phyloP scores from a whole-genome alignment of 2,113 vertebrate species.

The Pelusios castaneus region DNA sequence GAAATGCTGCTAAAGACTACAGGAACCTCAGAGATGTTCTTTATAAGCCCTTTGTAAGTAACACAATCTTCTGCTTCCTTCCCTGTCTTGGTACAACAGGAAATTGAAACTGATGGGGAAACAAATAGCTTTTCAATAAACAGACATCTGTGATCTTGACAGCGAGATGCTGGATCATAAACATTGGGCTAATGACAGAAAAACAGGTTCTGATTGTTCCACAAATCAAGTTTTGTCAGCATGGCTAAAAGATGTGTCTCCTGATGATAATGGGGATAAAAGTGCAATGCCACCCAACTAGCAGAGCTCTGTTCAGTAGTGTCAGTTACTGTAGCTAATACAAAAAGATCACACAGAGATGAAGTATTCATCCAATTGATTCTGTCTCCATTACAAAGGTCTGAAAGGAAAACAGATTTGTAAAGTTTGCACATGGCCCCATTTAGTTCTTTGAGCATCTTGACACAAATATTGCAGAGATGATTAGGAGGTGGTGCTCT shows the following conservation, averaged over 20 bases:
- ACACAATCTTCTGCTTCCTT: not conserved
- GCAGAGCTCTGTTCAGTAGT: not conserved
- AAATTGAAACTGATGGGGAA: not conserved
- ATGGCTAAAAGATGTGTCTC: not conserved
- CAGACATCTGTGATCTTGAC: not conserved
- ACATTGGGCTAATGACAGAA: not conserved
- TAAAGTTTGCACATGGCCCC: rapidly evolving
- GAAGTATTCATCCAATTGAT: not conserved
- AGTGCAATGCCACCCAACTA: rapidly evolving
- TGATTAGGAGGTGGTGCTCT: not conserved
- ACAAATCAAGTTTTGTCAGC: not conserved
- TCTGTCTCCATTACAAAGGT: not conserved
- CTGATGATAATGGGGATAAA: not conserved
- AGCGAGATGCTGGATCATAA: not conserved
- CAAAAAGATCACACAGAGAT: not conserved
- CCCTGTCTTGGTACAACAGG: not conserved
- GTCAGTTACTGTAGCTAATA: not conserved
- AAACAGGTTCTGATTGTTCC: slow-evolving; percentile 1
- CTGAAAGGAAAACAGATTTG: not conserved
- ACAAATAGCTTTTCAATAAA: not conserved
- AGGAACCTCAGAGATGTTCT: not conserved
- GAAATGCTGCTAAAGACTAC: not conserved
- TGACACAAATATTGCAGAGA: too few relatives aligned
- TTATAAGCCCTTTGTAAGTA: not conserved
- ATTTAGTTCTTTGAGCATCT: not conserved